Base-by-base conservation (phyloP, 2,888 invertebrate species). In the Habroteleia sp. region DNA sequence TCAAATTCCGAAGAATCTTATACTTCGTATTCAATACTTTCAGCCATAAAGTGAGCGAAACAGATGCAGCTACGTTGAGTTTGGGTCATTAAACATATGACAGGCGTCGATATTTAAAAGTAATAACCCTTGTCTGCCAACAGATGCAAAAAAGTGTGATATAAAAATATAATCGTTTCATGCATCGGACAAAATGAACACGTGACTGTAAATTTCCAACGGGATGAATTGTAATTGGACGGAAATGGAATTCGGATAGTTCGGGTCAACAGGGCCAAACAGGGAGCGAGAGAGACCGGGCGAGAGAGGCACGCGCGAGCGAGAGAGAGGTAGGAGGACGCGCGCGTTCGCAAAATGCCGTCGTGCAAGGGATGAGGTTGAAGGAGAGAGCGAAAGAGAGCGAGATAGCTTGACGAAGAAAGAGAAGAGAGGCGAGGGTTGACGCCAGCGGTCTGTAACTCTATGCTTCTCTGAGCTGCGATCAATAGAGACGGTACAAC, bases 361-460 rank as follows among this genome's bases (percentile, higher is more conserved):
- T 27, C 23, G 52, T 5, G 37, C 29, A n/a, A 31, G 62, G 39
- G 62, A 11, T 25, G 44, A 17, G 17, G 39, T 7, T 3, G 62
- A 58, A 48, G 35, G 35, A 52, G 50, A 48, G 46, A 44, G 52
- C 46, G 72, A 76, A 63, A 46, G 41, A 46, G 46, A 54, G 58
- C 23, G 60, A 69, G 74, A 60, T 37, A 54, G 65, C 66, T 56
- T 74, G 76, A 60, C 50, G 77, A 76, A 76, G 76, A 44, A 76
- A 56, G 76, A 77, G 76, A 72, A 50, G 76, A 60, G 74, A 77
- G 60, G 65, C 73, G 80, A 71, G 80, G 80, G 80, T 79, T 84
- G 84, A 84, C 84, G 85, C 85, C 84, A 84, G 84, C 84, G 82
- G 85, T 82, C 84, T 86, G 86, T 86, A 86, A 85, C 85, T 85